These are phyloP conservation scores for Tortrix viridana DNA, from an alignment of 2,888 invertebrate species.

Conservation along the genomic window DNA sequence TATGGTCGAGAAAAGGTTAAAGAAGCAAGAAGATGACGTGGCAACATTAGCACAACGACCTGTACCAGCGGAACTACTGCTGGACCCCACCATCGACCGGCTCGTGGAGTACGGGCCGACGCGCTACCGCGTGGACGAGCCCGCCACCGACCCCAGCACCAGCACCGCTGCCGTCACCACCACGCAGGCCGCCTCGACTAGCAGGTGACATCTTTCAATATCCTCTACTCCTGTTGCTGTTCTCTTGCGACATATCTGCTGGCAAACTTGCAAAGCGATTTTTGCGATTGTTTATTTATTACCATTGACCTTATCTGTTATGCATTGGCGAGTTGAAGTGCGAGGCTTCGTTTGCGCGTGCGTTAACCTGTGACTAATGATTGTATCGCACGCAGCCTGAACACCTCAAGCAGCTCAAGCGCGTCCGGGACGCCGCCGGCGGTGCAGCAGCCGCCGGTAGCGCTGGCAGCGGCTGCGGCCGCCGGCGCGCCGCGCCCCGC, in stretches of 20 bases:
- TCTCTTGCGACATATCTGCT: conserved; percentile 52
- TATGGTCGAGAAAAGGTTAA: conserved; percentile 92
- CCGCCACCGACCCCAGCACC: conserved; percentile 67
- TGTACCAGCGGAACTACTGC: conserved; percentile 87
- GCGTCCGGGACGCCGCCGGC: conserved; percentile 64
- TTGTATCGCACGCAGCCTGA: conserved; percentile 77
- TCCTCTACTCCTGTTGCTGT: conserved; percentile 37
- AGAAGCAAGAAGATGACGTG: conserved; percentile 94
- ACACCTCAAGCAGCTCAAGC: conserved; percentile 54
- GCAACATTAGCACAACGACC: conserved; percentile 91
- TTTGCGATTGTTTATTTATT: conserved; percentile 51
- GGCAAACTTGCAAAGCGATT: conserved; percentile 47
- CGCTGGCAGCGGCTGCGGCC: conserved; percentile 48
- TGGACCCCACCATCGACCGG: conserved; percentile 90
- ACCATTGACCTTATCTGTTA: conserved; percentile 31
- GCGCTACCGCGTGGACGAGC: conserved; percentile 83
- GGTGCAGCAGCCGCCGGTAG: conserved; percentile 54
- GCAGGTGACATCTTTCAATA: conserved; percentile 76
- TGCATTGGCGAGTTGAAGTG: conserved; percentile 37
- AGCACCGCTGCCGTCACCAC: conserved; percentile 67
- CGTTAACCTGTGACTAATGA: conserved; percentile 64
- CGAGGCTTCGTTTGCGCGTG: conserved; percentile 43
- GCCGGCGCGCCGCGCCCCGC: conserved; percentile 72
- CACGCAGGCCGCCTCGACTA: conserved; percentile 56
- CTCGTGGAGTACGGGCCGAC: conserved; percentile 91